A percentile compares a stretch with the other conserved stretches of the same genome.
Evolutionary conservation across 2,113 vertebrate genomes (phyloP).

Genomic region (Hippoglossus stenolepis): DNA sequence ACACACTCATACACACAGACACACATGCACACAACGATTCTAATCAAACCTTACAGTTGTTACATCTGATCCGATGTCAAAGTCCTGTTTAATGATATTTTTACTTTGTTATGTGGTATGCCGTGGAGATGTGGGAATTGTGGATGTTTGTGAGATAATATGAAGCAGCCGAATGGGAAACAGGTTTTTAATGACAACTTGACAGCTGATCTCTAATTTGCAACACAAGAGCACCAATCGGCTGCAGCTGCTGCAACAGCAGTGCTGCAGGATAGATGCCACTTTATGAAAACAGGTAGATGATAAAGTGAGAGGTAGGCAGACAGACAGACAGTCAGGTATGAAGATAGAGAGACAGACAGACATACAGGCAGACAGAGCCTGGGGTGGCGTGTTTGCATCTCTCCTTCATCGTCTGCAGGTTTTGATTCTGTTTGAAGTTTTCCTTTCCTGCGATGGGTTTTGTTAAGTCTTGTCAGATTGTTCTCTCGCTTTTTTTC

Average conservation of each 20-base stretch:
- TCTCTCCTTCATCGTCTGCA: conserved; percentile 56
- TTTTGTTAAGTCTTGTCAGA: conserved; percentile 77
- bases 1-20: conserved; percentile 34
- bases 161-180: conserved; percentile 25
- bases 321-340: conserved; percentile 43
- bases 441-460: conserved; percentile 53
- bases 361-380: conserved; percentile 25
- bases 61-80: conserved; percentile 50
- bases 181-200: conserved; percentile 43
- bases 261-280: conserved; percentile 33
- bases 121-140: conserved; percentile 18
- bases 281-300: conserved; percentile 25
- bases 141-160: conserved; percentile 11
- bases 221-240: conserved; percentile 21
- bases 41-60: conserved; percentile 59
- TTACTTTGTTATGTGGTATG: conserved; percentile 19
- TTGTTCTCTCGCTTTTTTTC: conserved; percentile 44
- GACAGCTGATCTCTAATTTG: conserved; percentile 47
- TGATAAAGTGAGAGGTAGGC: conserved; percentile 10
- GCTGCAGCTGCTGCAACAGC: conserved; percentile 25
- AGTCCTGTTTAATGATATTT: conserved; percentile 49
- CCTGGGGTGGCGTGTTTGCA: conserved; percentile 62
- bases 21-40: conserved; percentile 10
- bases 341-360: conserved; percentile 32
- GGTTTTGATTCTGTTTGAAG: conserved; percentile 75